Conservation (phyloP, 2,888 invertebrate species). For the Euzophera pinguis region DNA sequence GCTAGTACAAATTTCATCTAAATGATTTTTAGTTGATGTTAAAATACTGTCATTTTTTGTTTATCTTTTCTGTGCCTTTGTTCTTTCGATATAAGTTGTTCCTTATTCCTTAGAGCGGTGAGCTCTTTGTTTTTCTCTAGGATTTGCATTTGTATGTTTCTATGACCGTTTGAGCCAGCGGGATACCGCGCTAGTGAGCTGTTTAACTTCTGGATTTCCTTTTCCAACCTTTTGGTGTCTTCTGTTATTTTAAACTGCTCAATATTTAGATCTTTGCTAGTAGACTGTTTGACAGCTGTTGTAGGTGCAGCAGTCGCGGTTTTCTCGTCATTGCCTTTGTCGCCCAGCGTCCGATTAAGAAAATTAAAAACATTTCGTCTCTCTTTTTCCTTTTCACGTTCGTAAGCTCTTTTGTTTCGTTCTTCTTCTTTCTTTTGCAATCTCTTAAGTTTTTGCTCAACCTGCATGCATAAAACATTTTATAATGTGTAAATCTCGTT, state of each 20-base stretch:
- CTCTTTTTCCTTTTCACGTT: slow-evolving; percentile 80
- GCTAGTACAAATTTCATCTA: not conserved
- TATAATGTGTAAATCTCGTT: not conserved
- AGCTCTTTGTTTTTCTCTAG: slow-evolving; percentile 82
- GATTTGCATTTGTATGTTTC: slow-evolving; percentile 81
- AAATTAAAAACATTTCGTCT: slow-evolving; percentile 87
- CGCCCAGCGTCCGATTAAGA: slow-evolving; percentile 82
- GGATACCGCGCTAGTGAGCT: slow-evolving; percentile 82
- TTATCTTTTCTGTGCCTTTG: slow-evolving; percentile 85
- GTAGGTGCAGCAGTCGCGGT: slow-evolving; percentile 25
- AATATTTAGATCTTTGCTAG: slow-evolving; percentile 85
- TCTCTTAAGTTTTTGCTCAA: slow-evolving; percentile 84
- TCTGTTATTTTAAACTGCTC: slow-evolving; percentile 86
- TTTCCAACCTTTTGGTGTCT: slow-evolving; percentile 83
- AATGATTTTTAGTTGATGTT: slow-evolving; percentile 26
- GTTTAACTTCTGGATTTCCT: slow-evolving; percentile 83
- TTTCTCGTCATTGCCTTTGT: slow-evolving; percentile 37
- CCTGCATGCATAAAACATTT: slow-evolving; percentile 34
- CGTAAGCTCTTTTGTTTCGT: slow-evolving; percentile 82
- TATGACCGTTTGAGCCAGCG: slow-evolving; percentile 80
- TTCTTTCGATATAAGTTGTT: slow-evolving; percentile 83
- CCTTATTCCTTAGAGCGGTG: slow-evolving; percentile 78
- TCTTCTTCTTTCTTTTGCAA: slow-evolving; percentile 83
- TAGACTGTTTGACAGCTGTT: slow-evolving; percentile 69
- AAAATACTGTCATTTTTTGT: slow-evolving; percentile 88